Evolutionary conservation across 2,113 vertebrate genomes (phyloP).

Genomic region (Myrmophylax atrothorax): DNA sequence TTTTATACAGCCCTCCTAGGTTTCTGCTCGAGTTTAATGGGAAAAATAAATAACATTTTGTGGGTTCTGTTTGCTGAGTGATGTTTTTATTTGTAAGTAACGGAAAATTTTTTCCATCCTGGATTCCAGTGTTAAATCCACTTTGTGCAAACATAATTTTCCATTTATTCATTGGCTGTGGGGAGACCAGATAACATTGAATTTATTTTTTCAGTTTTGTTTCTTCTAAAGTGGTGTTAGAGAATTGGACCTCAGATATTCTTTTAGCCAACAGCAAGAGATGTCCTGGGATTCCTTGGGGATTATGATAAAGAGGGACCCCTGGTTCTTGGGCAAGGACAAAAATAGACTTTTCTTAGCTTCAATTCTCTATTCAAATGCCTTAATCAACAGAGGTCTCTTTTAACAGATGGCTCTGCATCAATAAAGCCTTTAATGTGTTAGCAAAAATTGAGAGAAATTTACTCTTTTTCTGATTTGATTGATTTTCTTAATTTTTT

Average conservation of each 20-base stretch:
- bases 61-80: slow-evolving; percentile 7
- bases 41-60: slow-evolving; percentile 32
- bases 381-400: neutral
- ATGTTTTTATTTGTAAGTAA: slow-evolving; percentile 13
- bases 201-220: slow-evolving; percentile 6
- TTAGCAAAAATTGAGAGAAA: neutral
- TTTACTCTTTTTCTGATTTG: slow-evolving; percentile 4
- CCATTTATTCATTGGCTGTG: neutral
- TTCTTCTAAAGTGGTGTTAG: neutral
- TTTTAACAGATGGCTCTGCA: neutral
- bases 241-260: neutral
- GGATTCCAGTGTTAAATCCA: slow-evolving; percentile 25
- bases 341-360: neutral
- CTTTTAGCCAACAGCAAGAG: neutral
- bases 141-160: slow-evolving; percentile 18
- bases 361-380: neutral
- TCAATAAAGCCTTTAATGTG: neutral
- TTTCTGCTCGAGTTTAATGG: slow-evolving; percentile 15
- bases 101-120: neutral
- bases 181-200: neutral
- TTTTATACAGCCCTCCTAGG: neutral
- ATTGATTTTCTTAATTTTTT: slow-evolving; percentile 34
- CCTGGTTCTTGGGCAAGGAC: neutral
- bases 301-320: neutral
- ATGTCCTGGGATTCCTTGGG: neutral